Evolutionary conservation across 2,888 invertebrate species (phyloP).

Genomic region (Troides oblongomaculatus): DNA sequence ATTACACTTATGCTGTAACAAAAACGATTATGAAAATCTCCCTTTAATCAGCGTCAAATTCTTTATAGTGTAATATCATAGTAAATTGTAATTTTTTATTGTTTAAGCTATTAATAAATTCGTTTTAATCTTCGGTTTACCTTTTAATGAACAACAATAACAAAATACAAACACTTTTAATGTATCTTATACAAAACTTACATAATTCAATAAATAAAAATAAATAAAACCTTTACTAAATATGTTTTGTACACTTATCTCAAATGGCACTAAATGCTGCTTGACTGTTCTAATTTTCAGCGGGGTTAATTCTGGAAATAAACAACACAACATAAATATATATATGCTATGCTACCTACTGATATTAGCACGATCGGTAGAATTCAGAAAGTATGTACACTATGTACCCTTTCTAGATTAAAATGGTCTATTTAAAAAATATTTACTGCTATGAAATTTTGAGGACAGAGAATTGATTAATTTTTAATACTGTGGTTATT

Average conservation of each 20-base stretch:
- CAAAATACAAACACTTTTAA: not conserved
- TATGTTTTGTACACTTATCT: constrained; percentile 19
- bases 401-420: too few species aligned
- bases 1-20: not conserved
- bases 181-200: constrained; percentile 14
- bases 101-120: not conserved
- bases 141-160: not conserved
- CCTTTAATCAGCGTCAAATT: not conserved
- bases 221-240: constrained; percentile 21
- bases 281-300: constrained; percentile 17
- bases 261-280: constrained; percentile 23
- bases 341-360: not conserved
- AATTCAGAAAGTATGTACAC: too few species aligned
- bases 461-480: too few species aligned
- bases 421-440: too few species aligned
- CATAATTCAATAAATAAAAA: constrained; percentile 22
- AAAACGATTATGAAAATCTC: not conserved
- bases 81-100: not conserved
- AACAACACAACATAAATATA: not conserved
- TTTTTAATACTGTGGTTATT: too few species aligned
- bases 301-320: constrained; percentile 23
- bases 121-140: not conserved
- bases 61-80: not conserved
- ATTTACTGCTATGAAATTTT: too few species aligned
- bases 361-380: not conserved